Conservation (phyloP, 2,113 vertebrate species). For the Cariama cristata region DNA sequence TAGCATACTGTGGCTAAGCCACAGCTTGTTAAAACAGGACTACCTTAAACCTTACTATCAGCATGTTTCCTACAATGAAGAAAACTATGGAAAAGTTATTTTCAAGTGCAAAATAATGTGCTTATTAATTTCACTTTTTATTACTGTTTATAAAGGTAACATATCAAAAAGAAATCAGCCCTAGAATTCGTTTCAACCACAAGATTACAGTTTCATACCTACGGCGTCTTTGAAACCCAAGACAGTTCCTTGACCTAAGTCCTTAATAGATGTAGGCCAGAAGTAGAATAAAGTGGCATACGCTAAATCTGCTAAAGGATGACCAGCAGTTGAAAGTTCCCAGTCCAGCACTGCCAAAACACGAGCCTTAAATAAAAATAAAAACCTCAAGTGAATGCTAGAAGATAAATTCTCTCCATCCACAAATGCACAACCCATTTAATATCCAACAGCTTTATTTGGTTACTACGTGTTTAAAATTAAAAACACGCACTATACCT, state of each 20-base stretch:
- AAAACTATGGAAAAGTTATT: background rate
- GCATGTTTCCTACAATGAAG: background rate
- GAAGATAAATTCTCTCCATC: background rate
- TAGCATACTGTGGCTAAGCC: background rate
- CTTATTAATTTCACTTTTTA: background rate
- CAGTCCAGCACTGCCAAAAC: conserved; percentile 92
- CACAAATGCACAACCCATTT: background rate
- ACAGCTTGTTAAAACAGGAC: background rate
- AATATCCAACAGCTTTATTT: background rate
- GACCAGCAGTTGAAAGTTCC: conserved; percentile 93
- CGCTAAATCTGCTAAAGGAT: conserved; percentile 88
- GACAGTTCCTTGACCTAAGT: background rate
- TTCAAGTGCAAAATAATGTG: background rate
- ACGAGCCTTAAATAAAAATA: conserved; percentile 78
- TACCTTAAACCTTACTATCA: background rate
- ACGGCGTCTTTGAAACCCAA: conserved; percentile 10
- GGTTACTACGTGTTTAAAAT: background rate
- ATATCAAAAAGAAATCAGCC: background rate
- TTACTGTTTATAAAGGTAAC: background rate
- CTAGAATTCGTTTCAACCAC: background rate
- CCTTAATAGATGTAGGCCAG: conserved; percentile 70
- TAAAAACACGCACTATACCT: background rate
- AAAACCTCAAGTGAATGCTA: background rate
- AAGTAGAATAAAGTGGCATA: conserved; percentile 81
- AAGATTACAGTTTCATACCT: conserved; percentile 63